Base-by-base conservation (phyloP, 2,113 vertebrate genomes). In the Siphamia tubifer region DNA sequence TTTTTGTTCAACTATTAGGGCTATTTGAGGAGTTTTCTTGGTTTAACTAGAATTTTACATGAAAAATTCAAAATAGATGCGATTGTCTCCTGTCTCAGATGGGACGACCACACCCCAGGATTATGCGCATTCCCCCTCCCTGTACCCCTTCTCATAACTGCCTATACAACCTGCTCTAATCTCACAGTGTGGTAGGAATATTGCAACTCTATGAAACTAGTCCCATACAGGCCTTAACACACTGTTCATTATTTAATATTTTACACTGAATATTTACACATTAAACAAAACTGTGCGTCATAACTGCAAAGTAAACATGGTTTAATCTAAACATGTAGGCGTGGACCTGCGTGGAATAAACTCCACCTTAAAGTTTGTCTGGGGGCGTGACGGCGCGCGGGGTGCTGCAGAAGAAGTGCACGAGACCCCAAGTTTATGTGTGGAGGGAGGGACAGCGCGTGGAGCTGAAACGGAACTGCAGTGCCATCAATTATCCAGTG, bases 401-500 rank as follows among this genome's bases (percentile, higher is more conserved):
- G 32, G 20, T 55, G 21, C 40, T 58, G 53, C 63, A 28, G 67
- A 10, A 30, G 17, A 20, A 47, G 30, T 2, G 21, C 66, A 36
- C 30, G 35, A 40, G 23, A n/a, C 12, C 15, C 35, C 5, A 7
- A 5, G 9, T 45, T 48, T 28, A 5, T 2, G 10, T 44, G 6
- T 5, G 34, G 1, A 6, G 24, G 65, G 17, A 20, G 30, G 52
- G 48, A 49, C 13, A 48, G 77, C 56, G 38, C 71, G 7, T 9
- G 77, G 72, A 49, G 78, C 79, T 78, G 66, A 66, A 68, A 77
- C 54, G 62, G 68, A 83, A 81, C 84, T 89, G 90, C 90, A 86
- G 86, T 86, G 86, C 72, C 81, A 88, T 91, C 75, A 89, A 84
- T 89, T 84, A 67, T 53, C 44, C 49, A 53, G 21, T 77, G 78